phyloP scores from a whole-genome alignment of 2,797 vertebrate genomes.

The Coranthus polyacanthus region DNA sequence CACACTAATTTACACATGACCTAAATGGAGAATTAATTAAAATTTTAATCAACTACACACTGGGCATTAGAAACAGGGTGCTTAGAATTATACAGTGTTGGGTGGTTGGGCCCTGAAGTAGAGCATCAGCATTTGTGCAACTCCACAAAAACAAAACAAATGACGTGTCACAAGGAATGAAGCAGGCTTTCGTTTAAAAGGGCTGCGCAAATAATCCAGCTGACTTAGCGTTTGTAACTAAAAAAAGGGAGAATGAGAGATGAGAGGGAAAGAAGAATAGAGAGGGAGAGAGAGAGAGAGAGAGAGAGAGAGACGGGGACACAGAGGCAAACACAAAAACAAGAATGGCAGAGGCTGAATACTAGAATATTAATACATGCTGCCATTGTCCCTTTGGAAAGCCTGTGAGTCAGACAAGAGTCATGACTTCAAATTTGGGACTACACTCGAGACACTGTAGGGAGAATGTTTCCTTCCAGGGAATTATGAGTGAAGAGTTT shows the following conservation, averaged over 20 bases:
- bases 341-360: conserved; percentile 37
- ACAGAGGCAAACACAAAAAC: conserved; percentile 45
- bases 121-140: conserved; percentile 78
- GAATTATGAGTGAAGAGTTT: conserved; percentile 16
- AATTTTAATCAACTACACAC: conserved; percentile 67
- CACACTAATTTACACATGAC: conserved; percentile 58
- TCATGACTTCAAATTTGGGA: conserved; percentile 49
- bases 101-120: conserved; percentile 57
- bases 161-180: conserved; percentile 77
- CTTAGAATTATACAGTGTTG: conserved; percentile 37
- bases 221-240: conserved; percentile 70
- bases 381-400: conserved; percentile 44
- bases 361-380: conserved; percentile 58
- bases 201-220: conserved; percentile 65
- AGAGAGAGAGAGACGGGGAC: conserved; percentile 7
- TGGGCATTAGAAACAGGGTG: conserved; percentile 26
- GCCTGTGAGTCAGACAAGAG: conserved; percentile 48
- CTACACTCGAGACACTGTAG: conserved; percentile 28
- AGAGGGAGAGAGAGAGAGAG: conserved; percentile 12
- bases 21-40: conserved; percentile 67
- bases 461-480: conserved; percentile 22
- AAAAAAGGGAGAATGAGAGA: conserved; percentile 49
- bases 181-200: conserved; percentile 70
- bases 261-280: conserved; percentile 17
- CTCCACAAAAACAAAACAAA: conserved; percentile 80